phyloP scores from a whole-genome alignment of 2,888 invertebrate species.

The Eudemis profundana region DNA sequence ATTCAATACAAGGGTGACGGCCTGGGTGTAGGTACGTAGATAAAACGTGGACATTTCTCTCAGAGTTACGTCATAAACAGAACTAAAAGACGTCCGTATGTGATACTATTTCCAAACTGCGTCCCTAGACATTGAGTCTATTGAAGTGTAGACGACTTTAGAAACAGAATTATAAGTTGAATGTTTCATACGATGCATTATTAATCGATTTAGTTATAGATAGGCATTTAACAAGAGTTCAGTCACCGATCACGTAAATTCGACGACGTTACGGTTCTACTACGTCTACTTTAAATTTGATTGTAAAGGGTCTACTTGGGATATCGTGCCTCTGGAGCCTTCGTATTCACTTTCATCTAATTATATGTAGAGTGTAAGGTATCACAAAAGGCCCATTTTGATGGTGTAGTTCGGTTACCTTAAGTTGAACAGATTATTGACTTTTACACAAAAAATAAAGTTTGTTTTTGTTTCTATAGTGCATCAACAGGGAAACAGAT shows the following conservation, averaged over 20 bases:
- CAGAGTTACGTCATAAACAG: too few species aligned
- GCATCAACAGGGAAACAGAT: too few species aligned
- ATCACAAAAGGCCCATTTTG: slow-evolving; percentile 14
- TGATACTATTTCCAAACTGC: too few species aligned
- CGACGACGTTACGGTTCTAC: background rate
- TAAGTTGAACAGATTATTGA: slow-evolving; percentile 14
- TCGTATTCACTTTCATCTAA: slow-evolving; percentile 15
- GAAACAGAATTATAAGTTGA: too few species aligned
- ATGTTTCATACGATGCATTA: too few species aligned
- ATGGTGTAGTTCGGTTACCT: slow-evolving; percentile 2
- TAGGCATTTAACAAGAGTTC: slow-evolving; percentile 1
- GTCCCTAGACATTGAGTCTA: too few species aligned
- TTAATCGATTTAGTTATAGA: background rate
- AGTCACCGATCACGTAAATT: slow-evolving; percentile 23
- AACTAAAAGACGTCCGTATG: too few species aligned
- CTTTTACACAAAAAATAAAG: slow-evolving; percentile 3
- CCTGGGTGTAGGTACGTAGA: too few species aligned
- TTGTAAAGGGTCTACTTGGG: background rate
- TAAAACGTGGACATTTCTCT: too few species aligned
- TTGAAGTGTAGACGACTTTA: too few species aligned
- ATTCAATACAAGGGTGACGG: too few species aligned
- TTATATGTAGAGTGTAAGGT: slow-evolving; percentile 25
- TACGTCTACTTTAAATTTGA: slow-evolving; percentile 21
- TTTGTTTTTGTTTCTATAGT: too few species aligned
- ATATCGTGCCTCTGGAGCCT: slow-evolving; percentile 7